These are phyloP conservation scores for Falco berigora DNA, from an alignment of 2,797 vertebrate genomes.

Conservation along the genomic window DNA sequence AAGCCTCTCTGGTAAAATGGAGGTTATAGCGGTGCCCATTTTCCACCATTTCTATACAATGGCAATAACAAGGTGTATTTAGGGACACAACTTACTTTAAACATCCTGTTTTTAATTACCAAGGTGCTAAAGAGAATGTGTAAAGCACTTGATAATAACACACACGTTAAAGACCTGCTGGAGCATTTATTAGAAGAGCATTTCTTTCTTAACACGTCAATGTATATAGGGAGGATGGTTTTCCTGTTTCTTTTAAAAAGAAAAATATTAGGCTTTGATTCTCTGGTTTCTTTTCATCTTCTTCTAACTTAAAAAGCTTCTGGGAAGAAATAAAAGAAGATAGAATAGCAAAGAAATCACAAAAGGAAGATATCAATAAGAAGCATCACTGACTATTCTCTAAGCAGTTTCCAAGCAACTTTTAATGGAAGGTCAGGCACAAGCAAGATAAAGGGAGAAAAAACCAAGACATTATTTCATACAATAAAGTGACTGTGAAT, in stretches of 20 bases:
- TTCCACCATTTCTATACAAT: not conserved
- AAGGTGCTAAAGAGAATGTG: not conserved
- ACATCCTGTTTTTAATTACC: constrained; percentile 24
- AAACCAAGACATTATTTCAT: constrained; percentile 75
- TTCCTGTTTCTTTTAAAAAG: constrained; percentile 57
- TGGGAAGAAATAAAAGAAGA: constrained; percentile 62
- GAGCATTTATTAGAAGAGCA: constrained; percentile 35
- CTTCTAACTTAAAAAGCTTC: constrained; percentile 66
- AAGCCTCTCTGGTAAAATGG: not conserved
- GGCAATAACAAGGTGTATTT: not conserved
- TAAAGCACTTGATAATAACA: constrained; percentile 47
- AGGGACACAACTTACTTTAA: not conserved
- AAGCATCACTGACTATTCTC: constrained; percentile 74
- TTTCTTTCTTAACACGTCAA: constrained; percentile 26
- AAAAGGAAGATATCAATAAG: constrained; percentile 80
- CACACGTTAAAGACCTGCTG: constrained; percentile 5
- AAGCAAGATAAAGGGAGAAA: constrained; percentile 78
- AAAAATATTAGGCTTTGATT: constrained; percentile 70
- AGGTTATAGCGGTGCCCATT: not conserved
- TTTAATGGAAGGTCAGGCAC: constrained; percentile 91
- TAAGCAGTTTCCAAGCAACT: constrained; percentile 96
- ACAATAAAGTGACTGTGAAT: constrained; percentile 74
- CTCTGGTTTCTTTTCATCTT: constrained; percentile 60
- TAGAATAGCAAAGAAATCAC: constrained; percentile 69
- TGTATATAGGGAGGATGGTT: constrained; percentile 7